Evolutionary conservation across 2,797 vertebrate genomes (phyloP).

Genomic region (Adelosebastes latens): DNA sequence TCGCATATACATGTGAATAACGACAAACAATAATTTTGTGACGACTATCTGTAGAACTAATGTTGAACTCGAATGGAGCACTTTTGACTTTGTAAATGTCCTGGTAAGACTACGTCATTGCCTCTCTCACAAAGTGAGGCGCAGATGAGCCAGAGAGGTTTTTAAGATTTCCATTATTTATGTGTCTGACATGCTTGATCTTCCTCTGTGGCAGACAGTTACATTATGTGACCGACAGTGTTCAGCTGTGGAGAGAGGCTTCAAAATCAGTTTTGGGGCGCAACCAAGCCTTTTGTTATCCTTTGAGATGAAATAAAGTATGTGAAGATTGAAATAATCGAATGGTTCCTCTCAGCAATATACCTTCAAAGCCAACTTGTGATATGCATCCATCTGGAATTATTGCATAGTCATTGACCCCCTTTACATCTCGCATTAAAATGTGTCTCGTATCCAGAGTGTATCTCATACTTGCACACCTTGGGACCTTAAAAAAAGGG

Average conservation of each 20-base stretch:
- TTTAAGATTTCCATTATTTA: slow-evolving; percentile 57
- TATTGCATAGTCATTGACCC: background rate
- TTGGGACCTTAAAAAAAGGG: too few species aligned
- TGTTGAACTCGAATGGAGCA: background rate
- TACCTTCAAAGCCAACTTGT: background rate
- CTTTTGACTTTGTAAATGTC: slow-evolving; percentile 14
- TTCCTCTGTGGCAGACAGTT: slow-evolving; percentile 33
- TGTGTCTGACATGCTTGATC: slow-evolving; percentile 42
- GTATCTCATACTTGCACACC: background rate
- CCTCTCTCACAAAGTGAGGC: slow-evolving; percentile 4
- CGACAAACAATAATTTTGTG: background rate
- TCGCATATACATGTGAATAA: background rate
- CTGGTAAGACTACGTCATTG: background rate
- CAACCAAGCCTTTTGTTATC: background rate
- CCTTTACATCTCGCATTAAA: background rate
- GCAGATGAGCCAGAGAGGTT: slow-evolving; percentile 37
- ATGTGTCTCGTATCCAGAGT: background rate
- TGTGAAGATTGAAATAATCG: background rate
- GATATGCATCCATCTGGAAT: background rate
- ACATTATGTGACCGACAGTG: slow-evolving; percentile 30
- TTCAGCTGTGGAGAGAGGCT: slow-evolving; percentile 5
- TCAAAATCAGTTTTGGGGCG: background rate
- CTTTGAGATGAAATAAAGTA: background rate
- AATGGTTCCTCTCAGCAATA: background rate
- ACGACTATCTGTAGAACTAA: background rate